Conservation (phyloP, 2,113 vertebrate genomes). For the Nerophis lumbriciformis region DNA sequence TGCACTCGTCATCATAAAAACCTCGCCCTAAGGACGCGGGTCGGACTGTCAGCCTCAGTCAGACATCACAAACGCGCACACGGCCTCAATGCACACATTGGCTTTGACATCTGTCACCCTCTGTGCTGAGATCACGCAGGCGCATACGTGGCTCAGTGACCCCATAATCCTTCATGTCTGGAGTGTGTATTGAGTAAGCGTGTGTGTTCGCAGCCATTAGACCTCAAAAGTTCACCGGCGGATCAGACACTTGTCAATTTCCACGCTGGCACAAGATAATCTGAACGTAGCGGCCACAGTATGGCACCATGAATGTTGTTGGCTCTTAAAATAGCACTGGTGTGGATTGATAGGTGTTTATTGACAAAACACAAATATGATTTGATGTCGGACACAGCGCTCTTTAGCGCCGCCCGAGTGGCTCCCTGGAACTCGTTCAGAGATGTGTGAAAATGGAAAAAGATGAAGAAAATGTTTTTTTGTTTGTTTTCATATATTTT, state of each 20-base stretch:
- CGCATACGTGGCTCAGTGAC: slow-evolving; percentile 36
- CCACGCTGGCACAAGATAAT: slow-evolving; percentile 5
- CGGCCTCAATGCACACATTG: slow-evolving; percentile 3
- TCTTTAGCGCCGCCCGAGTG: no score
- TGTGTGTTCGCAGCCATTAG: slow-evolving; percentile 5
- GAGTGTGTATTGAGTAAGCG: neutral
- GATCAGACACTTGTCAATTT: slow-evolving; percentile 19
- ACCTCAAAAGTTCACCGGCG: slow-evolving; percentile 19
- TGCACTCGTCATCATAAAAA: slow-evolving; percentile 46
- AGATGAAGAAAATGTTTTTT: no score
- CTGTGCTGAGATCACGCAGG: slow-evolving; percentile 37
- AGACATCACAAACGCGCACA: slow-evolving; percentile 26
- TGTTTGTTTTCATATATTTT: no score
- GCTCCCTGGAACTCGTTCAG: no score
- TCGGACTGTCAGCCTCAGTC: slow-evolving; percentile 53
- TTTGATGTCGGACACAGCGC: no score
- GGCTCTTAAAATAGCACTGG: neutral
- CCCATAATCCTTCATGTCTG: slow-evolving; percentile 26
- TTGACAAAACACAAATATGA: no score
- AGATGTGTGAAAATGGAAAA: no score
- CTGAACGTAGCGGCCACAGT: neutral
- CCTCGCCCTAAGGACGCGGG: slow-evolving; percentile 39
- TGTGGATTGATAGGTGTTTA: neutral
- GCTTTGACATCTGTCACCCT: slow-evolving; percentile 51
- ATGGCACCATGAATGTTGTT: neutral